Evolutionary conservation across 2,113 vertebrate species (phyloP).

Genomic region (Serinus canaria): DNA sequence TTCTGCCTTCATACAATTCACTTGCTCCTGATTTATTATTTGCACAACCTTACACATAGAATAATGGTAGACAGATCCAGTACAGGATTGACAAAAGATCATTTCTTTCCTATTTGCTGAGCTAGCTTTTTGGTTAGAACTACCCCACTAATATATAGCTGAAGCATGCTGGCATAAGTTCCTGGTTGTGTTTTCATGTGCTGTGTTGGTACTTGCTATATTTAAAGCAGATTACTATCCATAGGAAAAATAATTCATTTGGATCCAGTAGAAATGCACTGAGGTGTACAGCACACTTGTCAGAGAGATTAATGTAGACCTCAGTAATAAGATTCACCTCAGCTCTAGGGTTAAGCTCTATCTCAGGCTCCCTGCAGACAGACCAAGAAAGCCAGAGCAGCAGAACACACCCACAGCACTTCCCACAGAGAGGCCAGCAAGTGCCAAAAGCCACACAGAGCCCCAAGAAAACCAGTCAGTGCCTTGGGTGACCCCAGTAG

Average conservation of each 20-base stretch:
- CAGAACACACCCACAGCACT: not conserved
- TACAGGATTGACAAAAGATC: not conserved
- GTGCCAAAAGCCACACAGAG: not conserved
- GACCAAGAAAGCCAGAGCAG: not conserved
- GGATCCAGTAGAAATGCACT: not conserved
- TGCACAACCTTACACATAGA: not conserved
- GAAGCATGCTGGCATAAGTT: not conserved
- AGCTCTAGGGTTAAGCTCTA: not conserved
- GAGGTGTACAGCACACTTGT: not conserved
- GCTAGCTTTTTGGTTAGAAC: not conserved
- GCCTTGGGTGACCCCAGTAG: not conserved
- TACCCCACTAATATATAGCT: not conserved
- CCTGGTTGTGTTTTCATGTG: not conserved
- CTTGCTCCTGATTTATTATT: slow-evolving; percentile 18
- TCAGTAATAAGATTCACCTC: slow-evolving; percentile 27
- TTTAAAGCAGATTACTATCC: slow-evolving; percentile 37
- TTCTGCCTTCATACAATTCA: not conserved
- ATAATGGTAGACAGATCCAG: not conserved
- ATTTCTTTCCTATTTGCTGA: slow-evolving; percentile 6
- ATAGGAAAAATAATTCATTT: not conserved
- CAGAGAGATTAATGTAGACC: not conserved
- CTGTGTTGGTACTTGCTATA: not conserved
- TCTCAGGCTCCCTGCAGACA: not conserved
- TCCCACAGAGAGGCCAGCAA: not conserved
- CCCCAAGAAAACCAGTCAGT: not conserved